These are phyloP conservation scores for Trichopria drosophilae DNA, from an alignment of 2,888 invertebrate species.

Conservation along the genomic window DNA sequence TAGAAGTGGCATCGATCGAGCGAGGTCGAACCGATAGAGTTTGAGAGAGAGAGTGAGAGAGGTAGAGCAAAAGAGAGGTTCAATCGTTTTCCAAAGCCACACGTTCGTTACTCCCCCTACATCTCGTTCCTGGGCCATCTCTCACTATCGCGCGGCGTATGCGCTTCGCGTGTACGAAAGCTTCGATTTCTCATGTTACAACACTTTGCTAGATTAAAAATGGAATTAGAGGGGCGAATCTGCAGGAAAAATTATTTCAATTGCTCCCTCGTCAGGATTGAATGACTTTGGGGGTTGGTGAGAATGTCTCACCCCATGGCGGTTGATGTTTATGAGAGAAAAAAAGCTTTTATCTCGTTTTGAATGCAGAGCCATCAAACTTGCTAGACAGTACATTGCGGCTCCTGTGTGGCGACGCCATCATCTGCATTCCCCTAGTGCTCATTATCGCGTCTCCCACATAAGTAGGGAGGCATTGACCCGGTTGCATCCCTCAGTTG, in stretches of 20 bases:
- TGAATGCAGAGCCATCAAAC: no score
- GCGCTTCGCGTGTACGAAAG: background rate
- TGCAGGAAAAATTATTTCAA: constrained; percentile 4
- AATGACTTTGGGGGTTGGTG: no score
- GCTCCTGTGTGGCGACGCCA: no score
- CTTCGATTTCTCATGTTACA: constrained; percentile 18
- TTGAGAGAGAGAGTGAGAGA: background rate
- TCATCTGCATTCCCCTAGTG: constrained; percentile 22
- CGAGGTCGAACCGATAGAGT: constrained; percentile 8
- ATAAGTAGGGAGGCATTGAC: constrained; percentile 34
- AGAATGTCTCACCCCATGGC: no score
- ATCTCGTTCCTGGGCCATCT: no score
- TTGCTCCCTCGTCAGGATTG: background rate
- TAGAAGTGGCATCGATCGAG: constrained; percentile 34
- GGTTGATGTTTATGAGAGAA: no score
- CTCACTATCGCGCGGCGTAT: no score
- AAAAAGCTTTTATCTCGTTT: no score
- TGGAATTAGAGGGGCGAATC: constrained; percentile 21
- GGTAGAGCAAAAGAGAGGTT: constrained; percentile 9
- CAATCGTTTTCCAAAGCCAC: no score
- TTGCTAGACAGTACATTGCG: no score
- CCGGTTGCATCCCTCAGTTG: constrained; percentile 26
- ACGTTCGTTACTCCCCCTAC: no score
- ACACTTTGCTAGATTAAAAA: constrained; percentile 28
- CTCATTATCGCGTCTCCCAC: constrained; percentile 38